Conservation (phyloP, 1,140 invertebrate genomes). For the Bilobella aurantiaca region DNA sequence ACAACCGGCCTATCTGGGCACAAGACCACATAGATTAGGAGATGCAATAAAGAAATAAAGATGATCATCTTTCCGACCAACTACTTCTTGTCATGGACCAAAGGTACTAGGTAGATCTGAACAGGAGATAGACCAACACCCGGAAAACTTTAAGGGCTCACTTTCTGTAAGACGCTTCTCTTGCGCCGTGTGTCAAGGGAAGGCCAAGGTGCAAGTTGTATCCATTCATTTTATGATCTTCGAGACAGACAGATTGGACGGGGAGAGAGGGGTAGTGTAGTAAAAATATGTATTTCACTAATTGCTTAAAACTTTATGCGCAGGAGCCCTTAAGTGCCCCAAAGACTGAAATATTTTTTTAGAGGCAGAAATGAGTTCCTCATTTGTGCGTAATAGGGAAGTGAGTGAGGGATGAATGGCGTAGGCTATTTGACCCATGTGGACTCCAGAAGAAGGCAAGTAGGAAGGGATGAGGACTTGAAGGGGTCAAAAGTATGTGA, state of each 20-base stretch:
- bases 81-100: background rate
- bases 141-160: no score
- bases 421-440: conserved; percentile 28
- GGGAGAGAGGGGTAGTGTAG: background rate
- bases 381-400: background rate
- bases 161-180: no score
- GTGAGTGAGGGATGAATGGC: conserved; percentile 24
- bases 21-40: conserved; percentile 1
- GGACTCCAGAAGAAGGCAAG: conserved; percentile 26
- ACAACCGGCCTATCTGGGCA: no score
- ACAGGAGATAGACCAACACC: background rate
- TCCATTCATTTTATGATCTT: conserved; percentile 5
- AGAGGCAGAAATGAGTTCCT: no score
- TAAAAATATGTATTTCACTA: background rate
- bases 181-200: background rate
- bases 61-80: background rate
- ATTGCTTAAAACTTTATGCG: no score
- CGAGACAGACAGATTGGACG: background rate
- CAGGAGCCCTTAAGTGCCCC: no score
- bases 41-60: conserved; percentile 1
- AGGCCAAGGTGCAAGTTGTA: background rate
- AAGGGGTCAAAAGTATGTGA: conserved; percentile 32
- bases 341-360: no score
- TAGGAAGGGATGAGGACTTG: no score
- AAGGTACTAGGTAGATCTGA: background rate